A percentile compares a stretch with the other conserved stretches of the same genome.
Evolutionary conservation across 1,140 invertebrate genomes (phyloP).

Genomic region (Pectinophora gossypiella): DNA sequence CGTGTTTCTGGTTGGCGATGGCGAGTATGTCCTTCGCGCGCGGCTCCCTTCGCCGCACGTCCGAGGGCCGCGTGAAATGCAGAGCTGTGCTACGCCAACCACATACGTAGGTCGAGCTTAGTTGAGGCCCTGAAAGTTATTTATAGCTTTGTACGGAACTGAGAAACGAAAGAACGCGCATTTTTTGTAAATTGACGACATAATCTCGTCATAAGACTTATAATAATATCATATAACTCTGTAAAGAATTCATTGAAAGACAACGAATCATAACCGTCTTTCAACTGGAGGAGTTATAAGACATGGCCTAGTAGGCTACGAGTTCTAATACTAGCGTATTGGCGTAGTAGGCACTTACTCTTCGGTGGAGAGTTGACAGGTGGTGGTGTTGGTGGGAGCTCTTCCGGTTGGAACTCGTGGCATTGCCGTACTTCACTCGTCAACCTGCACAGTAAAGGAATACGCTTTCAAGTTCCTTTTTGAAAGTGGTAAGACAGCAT

Average conservation of each 20-base stretch:
- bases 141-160: too few species aligned
- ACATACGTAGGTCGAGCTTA: slow-evolving; percentile 59
- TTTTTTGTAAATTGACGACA: too few species aligned
- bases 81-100: slow-evolving; percentile 79
- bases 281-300: too few species aligned
- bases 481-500: too few species aligned
- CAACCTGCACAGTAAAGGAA: slow-evolving; percentile 55
- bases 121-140: slow-evolving; percentile 57
- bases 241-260: too few species aligned
- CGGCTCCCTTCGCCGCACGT: slow-evolving; percentile 90
- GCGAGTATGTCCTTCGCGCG: slow-evolving; percentile 43
- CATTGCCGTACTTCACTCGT: slow-evolving; percentile 58
- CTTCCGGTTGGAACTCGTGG: slow-evolving; percentile 53
- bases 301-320: too few species aligned
- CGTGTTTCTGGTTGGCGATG: slow-evolving; percentile 91
- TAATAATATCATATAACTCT: too few species aligned
- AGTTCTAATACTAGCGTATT: too few species aligned
- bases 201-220: too few species aligned
- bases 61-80: slow-evolving; percentile 91
- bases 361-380: slow-evolving; percentile 45
- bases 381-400: slow-evolving; percentile 42
- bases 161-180: too few species aligned
- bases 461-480: too few species aligned
- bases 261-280: too few species aligned
- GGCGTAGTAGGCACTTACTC: slow-evolving; percentile 54